These are phyloP conservation scores for Takifugu flavidus DNA, from an alignment of 2,113 vertebrate species.

Conservation along the genomic window DNA sequence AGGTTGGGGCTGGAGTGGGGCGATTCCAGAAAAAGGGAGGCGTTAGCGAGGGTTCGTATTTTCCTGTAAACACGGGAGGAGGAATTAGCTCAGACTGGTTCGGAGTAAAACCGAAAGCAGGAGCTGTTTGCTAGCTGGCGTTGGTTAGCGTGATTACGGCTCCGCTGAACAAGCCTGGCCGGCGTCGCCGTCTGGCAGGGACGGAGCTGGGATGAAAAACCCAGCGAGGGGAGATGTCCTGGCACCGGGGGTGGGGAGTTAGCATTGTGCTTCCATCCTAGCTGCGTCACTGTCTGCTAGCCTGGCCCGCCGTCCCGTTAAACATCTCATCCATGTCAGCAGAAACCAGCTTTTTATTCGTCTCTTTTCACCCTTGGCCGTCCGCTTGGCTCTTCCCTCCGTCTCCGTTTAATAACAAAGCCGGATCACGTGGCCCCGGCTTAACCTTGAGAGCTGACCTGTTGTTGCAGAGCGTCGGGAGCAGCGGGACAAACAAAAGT, in stretches of 20 bases:
- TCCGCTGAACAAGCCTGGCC: conserved; percentile 63
- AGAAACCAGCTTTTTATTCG: conserved; percentile 63
- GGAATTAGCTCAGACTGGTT: conserved; percentile 66
- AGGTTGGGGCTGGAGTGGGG: conserved; percentile 66
- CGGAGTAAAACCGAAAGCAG: conserved; percentile 66
- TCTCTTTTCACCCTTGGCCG: conserved; percentile 39
- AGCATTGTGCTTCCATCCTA: conserved; percentile 67
- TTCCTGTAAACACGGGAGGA: conserved; percentile 57
- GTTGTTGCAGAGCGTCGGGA: conserved; percentile 28
- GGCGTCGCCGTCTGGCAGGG: conserved; percentile 46
- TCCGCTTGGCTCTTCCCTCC: conserved; percentile 51
- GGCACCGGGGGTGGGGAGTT: conserved; percentile 43
- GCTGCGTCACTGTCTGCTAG: conserved; percentile 70
- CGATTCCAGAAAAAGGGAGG: conserved; percentile 19
- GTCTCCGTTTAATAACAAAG: conserved; percentile 18
- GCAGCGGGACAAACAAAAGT: conserved; percentile 56
- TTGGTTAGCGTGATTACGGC: conserved; percentile 67
- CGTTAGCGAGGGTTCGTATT: conserved; percentile 43
- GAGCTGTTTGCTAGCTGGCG: conserved; percentile 61
- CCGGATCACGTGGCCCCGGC: conserved; percentile 46
- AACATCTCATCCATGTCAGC: conserved; percentile 60
- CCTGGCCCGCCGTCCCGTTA: conserved; percentile 62
- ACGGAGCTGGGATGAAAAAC: conserved; percentile 47
- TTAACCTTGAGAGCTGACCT: conserved; percentile 50
- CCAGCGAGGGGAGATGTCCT: conserved; percentile 58